A percentile compares a stretch with the other conserved stretches of the same genome.
These are phyloP conservation scores for Temnothorax nylanderi DNA, from an alignment of 1,140 invertebrate genomes.

Conservation along the genomic window DNA sequence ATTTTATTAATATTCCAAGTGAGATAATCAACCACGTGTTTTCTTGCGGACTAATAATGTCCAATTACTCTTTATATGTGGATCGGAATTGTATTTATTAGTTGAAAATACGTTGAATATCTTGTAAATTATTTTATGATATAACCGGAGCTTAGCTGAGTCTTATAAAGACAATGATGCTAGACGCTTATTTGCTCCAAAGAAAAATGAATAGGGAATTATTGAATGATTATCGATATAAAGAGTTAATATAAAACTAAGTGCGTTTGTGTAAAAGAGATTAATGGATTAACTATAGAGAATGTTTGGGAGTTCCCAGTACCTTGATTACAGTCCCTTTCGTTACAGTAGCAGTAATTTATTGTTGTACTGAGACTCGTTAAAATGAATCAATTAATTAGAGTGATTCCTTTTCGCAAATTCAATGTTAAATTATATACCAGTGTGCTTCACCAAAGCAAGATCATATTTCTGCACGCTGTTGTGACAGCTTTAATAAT, in stretches of 20 bases:
- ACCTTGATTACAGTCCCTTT: conserved; percentile 26
- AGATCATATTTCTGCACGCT: background rate
- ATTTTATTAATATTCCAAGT: conserved; percentile 43
- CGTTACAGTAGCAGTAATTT: conserved; percentile 59
- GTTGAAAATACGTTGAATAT: conserved; percentile 71
- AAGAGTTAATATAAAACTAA: conserved; percentile 79
- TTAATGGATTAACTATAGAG: conserved; percentile 53
- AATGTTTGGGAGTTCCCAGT: conserved; percentile 35
- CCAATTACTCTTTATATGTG: conserved; percentile 55
- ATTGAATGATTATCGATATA: conserved; percentile 66
- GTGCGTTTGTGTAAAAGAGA: conserved; percentile 78
- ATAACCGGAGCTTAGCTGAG: conserved; percentile 78
- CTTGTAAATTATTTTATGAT: conserved; percentile 75
- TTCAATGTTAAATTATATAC: background rate
- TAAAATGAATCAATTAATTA: background rate
- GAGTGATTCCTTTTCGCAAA: conserved; percentile 14
- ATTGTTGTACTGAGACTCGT: conserved; percentile 26
- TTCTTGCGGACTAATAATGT: conserved; percentile 25
- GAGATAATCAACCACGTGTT: conserved; percentile 65
- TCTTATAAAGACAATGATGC: conserved; percentile 79
- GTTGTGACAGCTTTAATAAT: conserved; percentile 1
- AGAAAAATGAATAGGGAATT: conserved; percentile 70
- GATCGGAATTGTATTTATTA: conserved; percentile 78
- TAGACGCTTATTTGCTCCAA: conserved; percentile 83
- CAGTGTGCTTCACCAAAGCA: conserved; percentile 22